A percentile compares a stretch with the other conserved stretches of the same genome.
These are phyloP conservation scores for Megaustenia siamemsis DNA, from an alignment of 2,888 invertebrate genomes.

Conservation along the genomic window DNA sequence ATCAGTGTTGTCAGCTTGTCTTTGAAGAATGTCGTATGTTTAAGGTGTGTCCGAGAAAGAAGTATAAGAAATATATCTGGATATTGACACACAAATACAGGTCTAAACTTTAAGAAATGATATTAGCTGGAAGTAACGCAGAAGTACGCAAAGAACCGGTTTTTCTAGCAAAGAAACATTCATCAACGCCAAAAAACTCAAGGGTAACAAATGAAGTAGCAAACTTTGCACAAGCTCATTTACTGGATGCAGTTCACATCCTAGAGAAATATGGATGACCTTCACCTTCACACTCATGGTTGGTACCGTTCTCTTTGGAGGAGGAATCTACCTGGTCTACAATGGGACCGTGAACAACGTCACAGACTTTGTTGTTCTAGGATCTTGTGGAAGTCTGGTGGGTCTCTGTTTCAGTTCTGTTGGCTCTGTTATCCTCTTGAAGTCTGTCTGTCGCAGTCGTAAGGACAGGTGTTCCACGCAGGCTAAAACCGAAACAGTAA, in stretches of 20 bases:
- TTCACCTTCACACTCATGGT: constrained; percentile 26
- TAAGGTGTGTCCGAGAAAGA: no score
- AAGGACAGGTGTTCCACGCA: not conserved
- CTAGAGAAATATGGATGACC: constrained; percentile 38
- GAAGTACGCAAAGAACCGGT: not conserved
- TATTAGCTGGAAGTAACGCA: no score
- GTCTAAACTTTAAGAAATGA: not conserved
- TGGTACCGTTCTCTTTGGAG: constrained; percentile 31
- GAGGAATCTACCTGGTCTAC: constrained; percentile 28
- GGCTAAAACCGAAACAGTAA: not conserved
- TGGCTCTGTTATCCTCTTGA: not conserved
- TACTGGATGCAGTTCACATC: not conserved
- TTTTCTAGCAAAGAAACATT: not conserved
- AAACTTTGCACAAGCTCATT: not conserved
- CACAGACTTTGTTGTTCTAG: constrained; percentile 35
- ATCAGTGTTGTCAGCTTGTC: no score
- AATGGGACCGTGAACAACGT: constrained; percentile 33
- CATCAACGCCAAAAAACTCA: not conserved
- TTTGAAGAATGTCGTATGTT: no score
- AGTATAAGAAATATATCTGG: no score
- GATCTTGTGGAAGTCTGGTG: constrained; percentile 4
- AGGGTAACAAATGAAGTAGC: not conserved
- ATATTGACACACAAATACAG: no score
- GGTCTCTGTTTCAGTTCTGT: constrained; percentile 38
- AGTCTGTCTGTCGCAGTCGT: not conserved